Evolutionary conservation across 2,113 vertebrate genomes (phyloP), one percentile per base, ranked within the genome.

Genomic region (Bufo gargarizans): DNA sequence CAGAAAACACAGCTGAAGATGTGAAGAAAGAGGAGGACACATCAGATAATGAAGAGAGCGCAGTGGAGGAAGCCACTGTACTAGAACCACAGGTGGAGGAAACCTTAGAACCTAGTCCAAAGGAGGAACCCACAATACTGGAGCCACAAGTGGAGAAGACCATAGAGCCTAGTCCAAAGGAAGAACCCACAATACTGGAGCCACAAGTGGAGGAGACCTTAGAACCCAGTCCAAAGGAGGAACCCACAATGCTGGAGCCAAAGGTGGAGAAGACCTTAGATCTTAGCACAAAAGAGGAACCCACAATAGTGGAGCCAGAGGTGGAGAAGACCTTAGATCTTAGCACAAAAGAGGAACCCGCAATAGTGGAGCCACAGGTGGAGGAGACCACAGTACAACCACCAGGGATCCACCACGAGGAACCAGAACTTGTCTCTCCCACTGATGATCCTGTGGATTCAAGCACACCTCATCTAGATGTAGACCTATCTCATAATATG

Each of bases 371-470:
- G 19, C n/a, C 74, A 77, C 58, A 33, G 3, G 59, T 22, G 8
- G 74, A 65, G 20, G 56, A 86, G 47, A 43, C 8, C 20, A 50
- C 72, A 4, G 69, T 76, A 11, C 72, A 76, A 76, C 56, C 67
- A 33, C 49, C 49, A 33, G 53, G 43, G 43, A 5, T 12, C 19
- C 45, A 71, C 33, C 43, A 50, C 6, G 20, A 17, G 33, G 19
- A 86, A n/a, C 12, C 85, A 63, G 58, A 82, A 43, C 33, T 20
- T 45, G 80, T 82, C 61, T 2, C 12, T 82, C 4, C 80, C 45
- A 49, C 61, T 20, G 17, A 65, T 4, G 82, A 84, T 6, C 7
- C 82, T 17, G 20, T 43, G 59, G 33, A 63, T 33, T 61, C 33
- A 1, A 47, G 6, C 14, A 43, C 79, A 17, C 14, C 14, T 45